Conservation (phyloP, 1,140 invertebrate genomes). For the Scylla paramamosain region DNA sequence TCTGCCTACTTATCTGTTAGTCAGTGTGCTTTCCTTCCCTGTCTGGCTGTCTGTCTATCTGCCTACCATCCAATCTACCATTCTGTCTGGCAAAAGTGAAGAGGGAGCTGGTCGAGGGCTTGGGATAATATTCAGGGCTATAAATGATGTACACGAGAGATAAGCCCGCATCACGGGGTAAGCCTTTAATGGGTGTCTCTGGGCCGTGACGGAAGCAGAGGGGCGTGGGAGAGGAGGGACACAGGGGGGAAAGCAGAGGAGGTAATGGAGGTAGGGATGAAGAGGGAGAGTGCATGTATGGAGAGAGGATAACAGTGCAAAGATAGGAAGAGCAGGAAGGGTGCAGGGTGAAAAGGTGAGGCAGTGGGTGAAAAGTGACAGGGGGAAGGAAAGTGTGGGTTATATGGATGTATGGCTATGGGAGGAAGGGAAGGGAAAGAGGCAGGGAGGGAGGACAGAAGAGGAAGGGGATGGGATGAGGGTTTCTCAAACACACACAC, state of each 20-base stretch:
- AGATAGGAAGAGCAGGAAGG: background rate
- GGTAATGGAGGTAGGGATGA: background rate
- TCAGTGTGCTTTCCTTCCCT: background rate
- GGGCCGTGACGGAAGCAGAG: background rate
- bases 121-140: background rate
- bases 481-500: background rate
- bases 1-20: background rate
- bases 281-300: background rate
- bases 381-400: background rate
- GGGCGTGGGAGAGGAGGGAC: background rate
- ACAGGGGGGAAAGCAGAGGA: background rate
- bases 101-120: background rate
- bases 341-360: background rate
- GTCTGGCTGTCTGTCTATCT: background rate
- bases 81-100: background rate
- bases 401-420: no score
- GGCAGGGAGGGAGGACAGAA: background rate
- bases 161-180: slow-evolving; percentile 5
- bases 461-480: background rate
- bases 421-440: background rate
- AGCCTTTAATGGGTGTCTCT: background rate
- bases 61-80: background rate
- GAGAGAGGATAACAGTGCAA: background rate
- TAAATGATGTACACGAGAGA: slow-evolving; percentile 14
- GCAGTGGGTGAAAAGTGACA: background rate